phyloP scores from a whole-genome alignment of 2,113 vertebrate genomes.

The Synchiropus splendidus region DNA sequence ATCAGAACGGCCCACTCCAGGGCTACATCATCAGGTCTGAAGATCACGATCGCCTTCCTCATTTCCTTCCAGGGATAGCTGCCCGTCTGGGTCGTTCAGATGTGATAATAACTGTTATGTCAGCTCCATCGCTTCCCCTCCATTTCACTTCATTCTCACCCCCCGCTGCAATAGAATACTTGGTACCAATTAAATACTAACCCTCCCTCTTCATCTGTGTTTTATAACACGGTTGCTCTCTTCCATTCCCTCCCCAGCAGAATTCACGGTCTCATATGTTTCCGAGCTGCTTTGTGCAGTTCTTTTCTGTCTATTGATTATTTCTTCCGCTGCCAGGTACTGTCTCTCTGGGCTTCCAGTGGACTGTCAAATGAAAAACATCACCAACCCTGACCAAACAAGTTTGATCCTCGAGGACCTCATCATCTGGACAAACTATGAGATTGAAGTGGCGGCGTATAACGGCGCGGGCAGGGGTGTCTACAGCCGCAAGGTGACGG shows the following conservation, averaged over 20 bases:
- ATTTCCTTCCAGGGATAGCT: constrained; percentile 12
- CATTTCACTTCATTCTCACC: constrained; percentile 27
- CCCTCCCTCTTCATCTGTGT: constrained; percentile 16
- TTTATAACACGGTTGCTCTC: constrained; percentile 12
- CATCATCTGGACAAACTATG: constrained; percentile 99
- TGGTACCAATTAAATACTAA: constrained; percentile 44
- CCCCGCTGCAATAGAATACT: constrained; percentile 32
- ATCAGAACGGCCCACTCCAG: constrained; percentile 90
- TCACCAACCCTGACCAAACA: constrained; percentile 84
- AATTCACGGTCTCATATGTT: constrained; percentile 10
- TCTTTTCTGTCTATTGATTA: neutral
- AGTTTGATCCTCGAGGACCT: constrained; percentile 92
- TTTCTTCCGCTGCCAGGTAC: constrained; percentile 67
- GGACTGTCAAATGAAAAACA: constrained; percentile 97
- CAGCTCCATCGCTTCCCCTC: constrained; percentile 28
- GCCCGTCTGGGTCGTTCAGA: constrained; percentile 29
- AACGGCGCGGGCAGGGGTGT: constrained; percentile 87
- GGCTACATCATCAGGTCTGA: constrained; percentile 91
- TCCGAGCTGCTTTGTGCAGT: neutral
- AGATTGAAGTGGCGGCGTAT: constrained; percentile 94
- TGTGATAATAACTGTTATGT: constrained; percentile 38
- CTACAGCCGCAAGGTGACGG: constrained; percentile 90
- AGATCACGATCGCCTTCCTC: constrained; percentile 12
- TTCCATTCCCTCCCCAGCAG: neutral
- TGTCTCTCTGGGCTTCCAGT: constrained; percentile 91